Conservation (phyloP, 2,888 invertebrate genomes). For the Tortrix viridana region DNA sequence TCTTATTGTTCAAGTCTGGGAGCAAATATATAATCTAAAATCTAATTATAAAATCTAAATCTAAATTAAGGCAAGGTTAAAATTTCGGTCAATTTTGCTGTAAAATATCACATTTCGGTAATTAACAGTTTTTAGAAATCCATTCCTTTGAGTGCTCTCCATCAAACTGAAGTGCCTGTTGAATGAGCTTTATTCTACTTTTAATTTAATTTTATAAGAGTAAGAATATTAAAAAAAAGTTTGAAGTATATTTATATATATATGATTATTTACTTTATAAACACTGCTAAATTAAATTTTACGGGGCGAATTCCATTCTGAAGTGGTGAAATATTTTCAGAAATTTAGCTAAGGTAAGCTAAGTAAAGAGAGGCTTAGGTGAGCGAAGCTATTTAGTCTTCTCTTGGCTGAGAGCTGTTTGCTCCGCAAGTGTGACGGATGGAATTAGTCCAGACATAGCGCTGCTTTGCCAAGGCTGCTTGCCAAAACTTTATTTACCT, state of each 20-base stretch:
- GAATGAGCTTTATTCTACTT: not conserved
- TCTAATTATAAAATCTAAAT: no score
- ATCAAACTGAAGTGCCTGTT: constrained; percentile 5
- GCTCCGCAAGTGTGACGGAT: constrained; percentile 26
- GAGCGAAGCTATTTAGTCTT: constrained; percentile 3
- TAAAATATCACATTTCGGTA: not conserved
- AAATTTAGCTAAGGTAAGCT: not conserved
- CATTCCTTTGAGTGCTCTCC: not conserved
- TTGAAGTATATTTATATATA: no score
- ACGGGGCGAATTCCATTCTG: no score
- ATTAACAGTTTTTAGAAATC: not conserved
- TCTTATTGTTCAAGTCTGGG: no score
- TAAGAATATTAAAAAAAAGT: not conserved
- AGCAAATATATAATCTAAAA: no score
- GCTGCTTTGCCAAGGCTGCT: constrained; percentile 22
- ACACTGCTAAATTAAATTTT: no score
- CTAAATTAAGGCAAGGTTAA: not conserved
- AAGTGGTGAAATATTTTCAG: no score
- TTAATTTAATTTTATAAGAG: not conserved
- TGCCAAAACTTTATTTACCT: constrained; percentile 28
- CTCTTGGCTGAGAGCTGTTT: constrained; percentile 5
- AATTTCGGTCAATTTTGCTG: not conserved
- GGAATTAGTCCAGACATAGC: constrained; percentile 26
- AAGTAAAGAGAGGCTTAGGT: not conserved
- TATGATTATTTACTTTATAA: no score